phyloP scores from a whole-genome alignment of 2,113 vertebrate species.

The Psilopogon haemacephalus region DNA sequence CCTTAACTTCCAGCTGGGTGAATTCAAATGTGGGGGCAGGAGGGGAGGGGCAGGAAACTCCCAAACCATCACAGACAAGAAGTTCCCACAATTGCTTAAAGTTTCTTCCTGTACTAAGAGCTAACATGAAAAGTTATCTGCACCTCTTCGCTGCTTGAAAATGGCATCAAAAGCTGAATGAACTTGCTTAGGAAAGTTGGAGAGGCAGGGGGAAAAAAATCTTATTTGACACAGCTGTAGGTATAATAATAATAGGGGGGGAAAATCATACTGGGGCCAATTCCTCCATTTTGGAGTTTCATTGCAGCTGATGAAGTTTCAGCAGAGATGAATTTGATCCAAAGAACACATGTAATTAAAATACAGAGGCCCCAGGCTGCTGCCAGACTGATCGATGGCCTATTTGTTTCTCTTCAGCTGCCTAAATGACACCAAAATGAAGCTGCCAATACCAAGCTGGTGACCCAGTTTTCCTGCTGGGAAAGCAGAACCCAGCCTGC shows the following conservation, averaged over 20 bases:
- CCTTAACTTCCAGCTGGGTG: no score
- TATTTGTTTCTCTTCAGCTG: slow-evolving; percentile 14
- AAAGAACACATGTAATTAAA: slow-evolving; percentile 43
- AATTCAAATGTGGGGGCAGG: no score
- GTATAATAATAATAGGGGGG: not conserved
- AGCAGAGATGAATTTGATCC: not conserved
- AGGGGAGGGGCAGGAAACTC: no score
- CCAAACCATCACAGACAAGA: no score
- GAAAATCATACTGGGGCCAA: not conserved
- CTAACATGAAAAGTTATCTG: not conserved
- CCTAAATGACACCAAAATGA: not conserved
- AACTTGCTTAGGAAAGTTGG: not conserved
- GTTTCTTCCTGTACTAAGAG: not conserved
- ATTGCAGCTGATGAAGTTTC: not conserved
- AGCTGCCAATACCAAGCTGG: slow-evolving; percentile 6
- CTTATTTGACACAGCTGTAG: not conserved
- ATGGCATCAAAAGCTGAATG: accelerated
- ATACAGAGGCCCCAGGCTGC: not conserved
- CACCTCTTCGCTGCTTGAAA: not conserved
- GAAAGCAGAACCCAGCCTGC: not conserved
- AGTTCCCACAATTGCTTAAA: not conserved
- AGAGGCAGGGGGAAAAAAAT: not conserved
- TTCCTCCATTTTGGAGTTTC: not conserved
- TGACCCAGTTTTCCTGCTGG: slow-evolving; percentile 13
- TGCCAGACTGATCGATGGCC: slow-evolving; percentile 38